Evolutionary conservation across 2,113 vertebrate genomes (phyloP), one percentile per base, ranked within the genome.

Genomic region (Hucho hucho): DNA sequence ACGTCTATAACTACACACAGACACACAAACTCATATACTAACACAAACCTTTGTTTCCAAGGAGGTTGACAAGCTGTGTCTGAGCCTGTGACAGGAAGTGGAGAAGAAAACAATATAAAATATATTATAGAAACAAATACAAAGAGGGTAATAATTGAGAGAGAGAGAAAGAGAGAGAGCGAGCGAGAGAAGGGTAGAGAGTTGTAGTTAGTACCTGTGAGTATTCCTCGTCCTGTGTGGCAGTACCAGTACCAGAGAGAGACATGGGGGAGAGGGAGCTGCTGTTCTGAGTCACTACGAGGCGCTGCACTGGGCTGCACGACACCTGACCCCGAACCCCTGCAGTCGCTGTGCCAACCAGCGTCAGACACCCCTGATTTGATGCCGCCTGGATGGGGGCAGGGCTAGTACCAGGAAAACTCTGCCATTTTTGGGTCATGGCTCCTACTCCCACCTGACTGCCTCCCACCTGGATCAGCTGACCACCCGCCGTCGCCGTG

Each of bases 281-380:
- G 37, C 37, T 73, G 82, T 93, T 91, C 77, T 93, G 92, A 79
- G 95, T 96, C 92, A 97, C 94, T 75, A 96, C 92, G 89, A 97
- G 94, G 90, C 95, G 95, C 91, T 97, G 96, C 0, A 95, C 93
- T 0, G 90, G 88, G 0, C 87, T 93, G 0, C 89, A 84, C 0
- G 95, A 87, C 64, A 87, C 89, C 22, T 96, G 95, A 79, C 92
- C 90, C 83, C 95, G 94, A 32, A 93, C 91, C 77, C 86, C 94
- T 81, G 37, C 9, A 2, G 92, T 87, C 37, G 95, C 84, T 0
- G 96, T 95, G 84, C 93, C 96, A 2, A 95, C 93, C 74, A 95
- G 91, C 3, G 95, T 93, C 66, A 96, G 93, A 5, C 94, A 91
- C 18, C 90, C 93, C 1, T 94, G 87, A 64, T 93, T 69, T 9